phyloP scores from a whole-genome alignment of 2,888 invertebrate genomes.

The Agelastica alni region DNA sequence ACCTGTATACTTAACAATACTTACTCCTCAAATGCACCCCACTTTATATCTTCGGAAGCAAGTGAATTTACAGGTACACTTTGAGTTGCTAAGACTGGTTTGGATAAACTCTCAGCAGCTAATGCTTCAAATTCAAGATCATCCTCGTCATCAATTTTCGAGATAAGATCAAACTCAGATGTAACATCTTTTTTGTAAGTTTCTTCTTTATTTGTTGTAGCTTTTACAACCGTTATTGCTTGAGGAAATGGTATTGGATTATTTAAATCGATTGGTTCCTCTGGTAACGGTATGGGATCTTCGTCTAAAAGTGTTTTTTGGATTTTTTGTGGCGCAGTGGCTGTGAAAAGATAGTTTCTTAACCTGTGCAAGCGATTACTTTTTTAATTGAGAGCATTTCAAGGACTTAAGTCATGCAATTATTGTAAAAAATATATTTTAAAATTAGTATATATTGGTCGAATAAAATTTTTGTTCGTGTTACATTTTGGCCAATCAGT shows the following conservation, averaged over 20 bases:
- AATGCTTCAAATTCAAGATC: conserved; percentile 78
- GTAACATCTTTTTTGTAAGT: conserved; percentile 37
- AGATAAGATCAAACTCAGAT: conserved; percentile 60
- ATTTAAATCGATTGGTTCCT: conserved; percentile 73
- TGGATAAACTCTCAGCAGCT: conserved; percentile 75
- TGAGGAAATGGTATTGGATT: conserved; percentile 59
- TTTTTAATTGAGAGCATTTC: too few relatives aligned
- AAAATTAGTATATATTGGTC: too few relatives aligned
- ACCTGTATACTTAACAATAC: too few relatives aligned
- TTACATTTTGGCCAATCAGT: too few relatives aligned
- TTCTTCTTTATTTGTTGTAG: conserved; percentile 7
- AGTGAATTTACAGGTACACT: conserved; percentile 44
- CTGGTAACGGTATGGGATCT: conserved; percentile 68
- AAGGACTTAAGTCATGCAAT: too few relatives aligned
- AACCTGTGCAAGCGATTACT: too few relatives aligned
- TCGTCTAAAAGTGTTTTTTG: conserved; percentile 74
- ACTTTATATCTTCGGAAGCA: conserved; percentile 55
- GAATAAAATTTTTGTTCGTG: too few relatives aligned
- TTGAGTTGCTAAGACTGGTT: conserved; percentile 50
- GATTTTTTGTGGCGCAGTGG: conserved; percentile 50
- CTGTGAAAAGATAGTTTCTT: too few relatives aligned
- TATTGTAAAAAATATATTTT: too few relatives aligned
- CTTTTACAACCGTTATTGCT: too few relatives aligned
- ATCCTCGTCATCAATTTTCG: conserved; percentile 63
- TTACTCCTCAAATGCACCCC: conserved; percentile 68